Base-by-base conservation (phyloP, 1,140 invertebrate species). In the Drosophila mauritiana region DNA sequence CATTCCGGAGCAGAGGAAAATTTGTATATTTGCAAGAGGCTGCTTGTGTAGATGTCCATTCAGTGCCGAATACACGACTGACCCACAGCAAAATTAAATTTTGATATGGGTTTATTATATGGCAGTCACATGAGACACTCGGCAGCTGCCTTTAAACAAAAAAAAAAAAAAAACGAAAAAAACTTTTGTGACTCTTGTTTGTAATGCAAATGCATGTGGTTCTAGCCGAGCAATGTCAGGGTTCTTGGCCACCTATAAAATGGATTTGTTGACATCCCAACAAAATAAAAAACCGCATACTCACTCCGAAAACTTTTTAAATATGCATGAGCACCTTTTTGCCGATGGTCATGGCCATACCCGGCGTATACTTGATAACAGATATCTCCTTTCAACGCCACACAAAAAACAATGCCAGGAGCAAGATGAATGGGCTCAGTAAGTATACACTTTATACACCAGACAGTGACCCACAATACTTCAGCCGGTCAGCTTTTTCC, bases 261-360 rank as follows among this genome's bases (percentile, higher is more conserved):
- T 76, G 83, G 70, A 69, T 86, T 82, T 88, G 83, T 73, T 72
- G 69, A 75, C 78, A 70, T 45, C 57, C 53, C 45, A 20, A 15
- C n/a, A 17, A 17, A 17, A n/a, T n/a, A 48, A 42, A 46, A 52
- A 36, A 52, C 12, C 58, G 64, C 34, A 62, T 34, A 45, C 27
- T 43, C 22, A 46, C 34, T 40, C 20, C 17, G 43, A 57, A 34
- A 67, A 75, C 61, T 83, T 85, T 88, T 88, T 69, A 86, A 88
- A 86, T 88, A 88, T 86, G 83, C 83, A 88, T 86, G 70, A 88
- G 72, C 74, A 86, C 82, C 82, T 82, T 88, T 86, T 67, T 56
- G 48, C 17, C 36, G 22, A 36, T 51, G 51, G 51, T 43, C 46
- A 7, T 39, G 68, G 68, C 52, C 62, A 49, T 27, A 73, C 77